phyloP scores from a whole-genome alignment of 2,113 vertebrate genomes.

The Chauna torquata region DNA sequence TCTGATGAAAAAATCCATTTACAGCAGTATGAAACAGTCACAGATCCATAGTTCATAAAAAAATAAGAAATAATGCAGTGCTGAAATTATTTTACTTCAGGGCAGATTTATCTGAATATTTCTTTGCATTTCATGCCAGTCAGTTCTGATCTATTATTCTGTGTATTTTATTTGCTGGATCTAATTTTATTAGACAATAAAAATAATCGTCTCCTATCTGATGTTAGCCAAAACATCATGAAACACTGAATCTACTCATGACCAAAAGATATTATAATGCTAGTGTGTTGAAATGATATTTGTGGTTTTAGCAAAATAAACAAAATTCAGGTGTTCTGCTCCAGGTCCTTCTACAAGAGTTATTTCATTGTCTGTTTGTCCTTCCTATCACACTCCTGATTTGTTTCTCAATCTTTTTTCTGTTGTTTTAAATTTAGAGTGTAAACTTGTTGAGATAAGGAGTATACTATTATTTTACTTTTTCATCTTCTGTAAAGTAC shows the following conservation, averaged over 20 bases:
- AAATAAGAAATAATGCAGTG: not conserved
- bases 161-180: not conserved
- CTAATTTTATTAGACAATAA: not conserved
- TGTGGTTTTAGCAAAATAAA: not conserved
- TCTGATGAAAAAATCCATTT: not conserved
- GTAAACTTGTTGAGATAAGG: not conserved
- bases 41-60: not conserved
- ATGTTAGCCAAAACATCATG: not conserved
- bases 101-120: not conserved
- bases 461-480: not conserved
- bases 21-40: not conserved
- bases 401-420: not conserved
- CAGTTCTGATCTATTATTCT: not conserved
- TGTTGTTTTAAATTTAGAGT: not conserved
- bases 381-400: not conserved
- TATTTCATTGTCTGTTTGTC: not conserved
- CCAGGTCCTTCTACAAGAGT: not conserved
- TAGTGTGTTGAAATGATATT: not conserved
- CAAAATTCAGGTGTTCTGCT: not conserved
- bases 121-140: not conserved
- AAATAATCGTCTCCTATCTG: not conserved
- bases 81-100: not conserved
- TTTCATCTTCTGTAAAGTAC: not conserved
- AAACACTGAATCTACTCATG: not conserved
- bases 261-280: not conserved